These are phyloP conservation scores for Pseudochaenichthys georgianus DNA, from an alignment of 2,797 vertebrate species.

Conservation along the genomic window DNA sequence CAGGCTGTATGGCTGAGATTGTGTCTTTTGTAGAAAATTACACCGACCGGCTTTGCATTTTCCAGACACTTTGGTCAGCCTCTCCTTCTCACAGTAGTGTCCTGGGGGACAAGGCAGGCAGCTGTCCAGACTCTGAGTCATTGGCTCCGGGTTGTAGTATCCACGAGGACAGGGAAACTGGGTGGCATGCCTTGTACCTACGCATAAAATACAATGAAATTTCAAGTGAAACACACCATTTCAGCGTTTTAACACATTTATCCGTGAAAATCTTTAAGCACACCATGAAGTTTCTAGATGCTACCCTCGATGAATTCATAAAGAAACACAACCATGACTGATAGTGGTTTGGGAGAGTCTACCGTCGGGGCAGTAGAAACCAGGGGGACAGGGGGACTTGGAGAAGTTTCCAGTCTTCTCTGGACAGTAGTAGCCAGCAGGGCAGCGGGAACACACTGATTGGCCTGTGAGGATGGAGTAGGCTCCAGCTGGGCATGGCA, in stretches of 20 bases:
- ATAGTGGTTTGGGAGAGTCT: slow-evolving; percentile 28
- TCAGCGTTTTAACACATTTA: background rate
- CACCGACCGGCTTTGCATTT: slow-evolving; percentile 91
- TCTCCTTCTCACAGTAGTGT: slow-evolving; percentile 93
- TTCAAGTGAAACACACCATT: background rate
- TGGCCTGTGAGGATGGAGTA: slow-evolving; percentile 90
- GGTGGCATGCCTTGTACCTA: slow-evolving; percentile 89
- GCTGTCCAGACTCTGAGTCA: slow-evolving; percentile 94
- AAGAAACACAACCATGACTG: slow-evolving; percentile 1
- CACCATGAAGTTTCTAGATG: background rate
- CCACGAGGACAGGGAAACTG: slow-evolving; percentile 95
- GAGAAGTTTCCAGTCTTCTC: slow-evolving; percentile 87
- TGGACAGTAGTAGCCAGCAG: slow-evolving; percentile 92
- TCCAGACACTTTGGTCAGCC: slow-evolving; percentile 89
- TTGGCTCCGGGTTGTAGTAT: slow-evolving; percentile 95
- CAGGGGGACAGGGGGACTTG: slow-evolving; percentile 87
- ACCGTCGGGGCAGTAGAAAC: slow-evolving; percentile 96
- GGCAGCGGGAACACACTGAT: slow-evolving; percentile 87
- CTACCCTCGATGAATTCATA: background rate
- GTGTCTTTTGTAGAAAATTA: slow-evolving; percentile 43
- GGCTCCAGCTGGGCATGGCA: slow-evolving; percentile 89
- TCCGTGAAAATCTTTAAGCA: background rate
- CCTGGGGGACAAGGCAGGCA: slow-evolving; percentile 95
- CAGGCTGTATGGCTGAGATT: slow-evolving; percentile 34
- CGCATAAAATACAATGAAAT: slow-evolving; percentile 35